phyloP scores from a whole-genome alignment of 1,140 invertebrate genomes.

The Acromyrmex echinatior region DNA sequence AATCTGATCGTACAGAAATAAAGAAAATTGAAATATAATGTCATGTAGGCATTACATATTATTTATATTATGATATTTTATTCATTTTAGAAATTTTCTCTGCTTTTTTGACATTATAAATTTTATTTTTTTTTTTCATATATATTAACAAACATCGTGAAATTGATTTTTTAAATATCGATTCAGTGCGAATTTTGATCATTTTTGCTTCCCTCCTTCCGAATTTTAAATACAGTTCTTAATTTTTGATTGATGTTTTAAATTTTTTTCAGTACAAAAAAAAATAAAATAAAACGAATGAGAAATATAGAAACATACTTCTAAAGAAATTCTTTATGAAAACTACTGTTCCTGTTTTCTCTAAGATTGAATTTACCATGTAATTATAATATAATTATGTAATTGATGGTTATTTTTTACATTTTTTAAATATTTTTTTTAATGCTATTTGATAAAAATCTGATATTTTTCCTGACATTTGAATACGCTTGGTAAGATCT shows the following conservation, averaged over 20 bases:
- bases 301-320: too few relatives aligned
- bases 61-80: too few relatives aligned
- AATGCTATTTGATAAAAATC: slow-evolving; percentile 11
- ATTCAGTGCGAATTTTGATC: too few relatives aligned
- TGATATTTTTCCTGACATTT: background rate
- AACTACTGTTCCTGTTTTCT: background rate
- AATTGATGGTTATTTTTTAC: background rate
- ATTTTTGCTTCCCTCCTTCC: too few relatives aligned
- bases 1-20: too few relatives aligned
- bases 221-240: background rate
- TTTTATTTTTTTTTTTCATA: too few relatives aligned
- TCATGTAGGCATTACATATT: too few relatives aligned
- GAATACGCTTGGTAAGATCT: background rate
- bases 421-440: background rate
- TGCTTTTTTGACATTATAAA: too few relatives aligned
- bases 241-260: background rate
- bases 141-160: too few relatives aligned
- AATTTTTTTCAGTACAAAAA: background rate
- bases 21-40: too few relatives aligned
- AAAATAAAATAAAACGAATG: background rate
- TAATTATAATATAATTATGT: background rate
- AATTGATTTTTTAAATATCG: too few relatives aligned
- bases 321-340: background rate
- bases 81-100: too few relatives aligned
- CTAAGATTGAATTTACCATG: background rate